Evolutionary conservation across 2,113 vertebrate species (phyloP), one percentile per base, ranked within the genome.

Genomic region (Phoxinus phoxinus): DNA sequence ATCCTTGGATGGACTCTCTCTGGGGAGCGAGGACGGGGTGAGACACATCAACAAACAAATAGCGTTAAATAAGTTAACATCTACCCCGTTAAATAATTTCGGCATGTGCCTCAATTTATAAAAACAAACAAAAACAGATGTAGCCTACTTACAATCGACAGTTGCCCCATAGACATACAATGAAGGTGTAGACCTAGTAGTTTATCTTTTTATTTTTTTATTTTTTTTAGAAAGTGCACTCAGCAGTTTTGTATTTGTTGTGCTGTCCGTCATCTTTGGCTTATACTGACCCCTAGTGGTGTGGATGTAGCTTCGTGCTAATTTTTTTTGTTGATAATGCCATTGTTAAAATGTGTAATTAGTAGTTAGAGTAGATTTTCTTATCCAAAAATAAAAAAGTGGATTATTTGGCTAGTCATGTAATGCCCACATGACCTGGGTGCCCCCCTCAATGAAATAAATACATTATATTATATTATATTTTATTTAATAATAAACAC

Each of bases 21-120:
- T 97, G 77, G 96, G 95, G 2, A 89, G 87, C 11, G 48, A 91
- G 32, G 94, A 96, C 25, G 94, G 92, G 83, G 97, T 97, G 85
- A 95, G 93, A 44, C 48, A 13, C 17, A 4, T n/a, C 4, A 25
- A 81, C 53, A 80, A 63, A 63, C 13, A n/a, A n/a, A n/a, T n/a
- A n/a, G 13, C 6, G 13, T 17, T 30, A 30, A 30, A 65, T 15
- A 65, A 8, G 27, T 15, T 30, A 30, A 65, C 13, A 27, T 65
- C 61, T 1, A 65, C 61, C 13, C 25, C 15, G 15, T 65, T 65
- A 7, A 30, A 65, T 65, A 13, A 65, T 65, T 65, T 65, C 0
- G 1, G 13, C 1, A 1, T 61, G 59, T 61, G 13, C 25, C 11
- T 63, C 59, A 63, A n/a, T 63, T 63, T 27, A 21, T 27, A 63